phyloP scores from a whole-genome alignment of 1,140 invertebrate genomes.

The Ridgeia piscesae region DNA sequence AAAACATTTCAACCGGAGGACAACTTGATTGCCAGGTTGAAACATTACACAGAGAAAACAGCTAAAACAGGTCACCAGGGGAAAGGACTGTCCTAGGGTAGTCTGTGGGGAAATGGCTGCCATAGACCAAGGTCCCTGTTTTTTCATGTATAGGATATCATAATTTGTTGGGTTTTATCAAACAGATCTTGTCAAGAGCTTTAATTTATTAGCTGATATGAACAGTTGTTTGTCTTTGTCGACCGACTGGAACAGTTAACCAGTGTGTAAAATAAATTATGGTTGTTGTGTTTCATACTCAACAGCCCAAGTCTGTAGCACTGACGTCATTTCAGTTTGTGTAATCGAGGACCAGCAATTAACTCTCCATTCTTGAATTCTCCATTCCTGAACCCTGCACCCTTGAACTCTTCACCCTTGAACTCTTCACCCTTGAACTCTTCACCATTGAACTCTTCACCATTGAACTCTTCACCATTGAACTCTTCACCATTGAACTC shows the following conservation, averaged over 20 bases:
- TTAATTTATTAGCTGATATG: neutral
- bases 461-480: too few species aligned
- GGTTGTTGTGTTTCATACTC: neutral
- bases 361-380: neutral
- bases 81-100: slow-evolving; percentile 27
- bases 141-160: neutral
- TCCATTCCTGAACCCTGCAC: neutral
- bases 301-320: neutral
- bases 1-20: slow-evolving; percentile 28
- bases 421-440: too few species aligned
- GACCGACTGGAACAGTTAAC: neutral
- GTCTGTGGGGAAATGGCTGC: neutral
- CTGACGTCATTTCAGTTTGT: neutral
- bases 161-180: neutral
- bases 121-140: neutral
- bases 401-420: too few species aligned
- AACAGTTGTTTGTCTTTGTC: neutral
- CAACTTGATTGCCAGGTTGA: slow-evolving; percentile 32
- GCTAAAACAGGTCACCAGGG: slow-evolving; percentile 35
- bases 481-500: too few species aligned
- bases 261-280: neutral
- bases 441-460: too few species aligned
- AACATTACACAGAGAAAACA: slow-evolving; percentile 36
- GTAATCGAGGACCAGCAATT: neutral
- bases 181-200: neutral